Conservation (phyloP, 2,888 invertebrate genomes). For the Neocrepidodera transversa region DNA sequence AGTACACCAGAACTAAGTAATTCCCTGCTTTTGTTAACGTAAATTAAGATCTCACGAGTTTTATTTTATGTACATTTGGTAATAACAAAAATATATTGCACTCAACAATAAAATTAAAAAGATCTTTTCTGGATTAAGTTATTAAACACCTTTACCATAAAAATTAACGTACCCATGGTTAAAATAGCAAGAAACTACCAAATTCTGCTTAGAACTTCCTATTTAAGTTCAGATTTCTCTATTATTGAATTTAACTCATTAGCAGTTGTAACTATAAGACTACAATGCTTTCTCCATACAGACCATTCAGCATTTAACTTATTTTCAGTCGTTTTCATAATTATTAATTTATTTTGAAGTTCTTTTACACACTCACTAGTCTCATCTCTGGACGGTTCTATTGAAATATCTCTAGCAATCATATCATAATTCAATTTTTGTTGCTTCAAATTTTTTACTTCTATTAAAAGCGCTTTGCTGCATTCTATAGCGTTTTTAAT, state of each 20-base stretch:
- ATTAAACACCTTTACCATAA: no score
- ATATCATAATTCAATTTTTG: slow-evolving; percentile 93
- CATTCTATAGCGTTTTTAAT: slow-evolving; percentile 82
- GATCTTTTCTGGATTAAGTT: no score
- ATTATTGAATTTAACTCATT: slow-evolving; percentile 17
- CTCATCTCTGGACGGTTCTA: slow-evolving; percentile 86
- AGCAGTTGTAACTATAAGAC: slow-evolving; percentile 30
- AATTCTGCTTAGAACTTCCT: background rate
- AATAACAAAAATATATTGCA: no score
- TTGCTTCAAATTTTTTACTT: slow-evolving; percentile 85
- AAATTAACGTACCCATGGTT: no score
- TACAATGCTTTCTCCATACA: slow-evolving; percentile 27
- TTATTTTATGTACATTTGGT: no score
- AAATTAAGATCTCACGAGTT: no score
- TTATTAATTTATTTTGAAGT: slow-evolving; percentile 20
- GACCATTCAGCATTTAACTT: slow-evolving; percentile 29
- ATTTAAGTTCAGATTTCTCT: background rate
- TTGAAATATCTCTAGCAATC: slow-evolving; percentile 85
- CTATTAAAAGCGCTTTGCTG: slow-evolving; percentile 79
- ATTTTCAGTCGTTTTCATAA: slow-evolving; percentile 14
- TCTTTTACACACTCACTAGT: slow-evolving; percentile 64
- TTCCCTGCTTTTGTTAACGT: no score
- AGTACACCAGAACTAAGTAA: no score
- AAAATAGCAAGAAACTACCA: no score
- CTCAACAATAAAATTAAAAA: no score